Percentiles rank a stretch among this genome's conserved stretches.
Evolutionary conservation across 1,140 invertebrate genomes (phyloP).

Genomic region (Drosophila ironensis): DNA sequence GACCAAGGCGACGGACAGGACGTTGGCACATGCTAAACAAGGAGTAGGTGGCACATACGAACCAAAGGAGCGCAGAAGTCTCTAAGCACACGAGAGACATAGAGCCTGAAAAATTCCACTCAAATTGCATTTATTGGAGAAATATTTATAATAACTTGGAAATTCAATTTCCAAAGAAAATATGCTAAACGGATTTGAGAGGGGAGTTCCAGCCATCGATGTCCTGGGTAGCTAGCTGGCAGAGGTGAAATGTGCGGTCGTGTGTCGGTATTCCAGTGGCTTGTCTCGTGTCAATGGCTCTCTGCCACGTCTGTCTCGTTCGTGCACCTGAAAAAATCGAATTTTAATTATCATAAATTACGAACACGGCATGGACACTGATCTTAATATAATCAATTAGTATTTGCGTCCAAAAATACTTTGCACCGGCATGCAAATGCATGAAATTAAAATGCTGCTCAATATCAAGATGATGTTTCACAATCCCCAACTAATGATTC

Average conservation of each 20-base stretch:
- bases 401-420: background rate
- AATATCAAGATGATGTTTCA: too few relatives aligned
- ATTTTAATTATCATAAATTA: background rate
- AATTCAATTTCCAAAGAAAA: conserved; percentile 79
- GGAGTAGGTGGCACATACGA: conserved; percentile 2
- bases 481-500: too few relatives aligned
- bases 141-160: conserved; percentile 79
- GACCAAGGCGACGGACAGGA: background rate
- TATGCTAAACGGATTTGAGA: conserved; percentile 72
- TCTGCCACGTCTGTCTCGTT: background rate
- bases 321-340: background rate
- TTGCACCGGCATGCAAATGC: too few relatives aligned
- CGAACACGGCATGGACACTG: background rate
- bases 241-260: conserved; percentile 7
- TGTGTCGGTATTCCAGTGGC: conserved; percentile 10
- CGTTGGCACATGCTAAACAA: conserved; percentile 14
- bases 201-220: conserved; percentile 15
- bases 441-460: too few relatives aligned
- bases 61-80: background rate
- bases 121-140: conserved; percentile 72
- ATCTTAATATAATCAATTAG: background rate
- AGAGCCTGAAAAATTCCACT: conserved; percentile 56
- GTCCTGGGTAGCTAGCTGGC: conserved; percentile 3
- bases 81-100: background rate
- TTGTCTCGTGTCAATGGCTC: conserved; percentile 34